A percentile compares a stretch with the other conserved stretches of the same genome.
phyloP scores from a whole-genome alignment of 2,797 vertebrate genomes.

The Merluccius polli region DNA sequence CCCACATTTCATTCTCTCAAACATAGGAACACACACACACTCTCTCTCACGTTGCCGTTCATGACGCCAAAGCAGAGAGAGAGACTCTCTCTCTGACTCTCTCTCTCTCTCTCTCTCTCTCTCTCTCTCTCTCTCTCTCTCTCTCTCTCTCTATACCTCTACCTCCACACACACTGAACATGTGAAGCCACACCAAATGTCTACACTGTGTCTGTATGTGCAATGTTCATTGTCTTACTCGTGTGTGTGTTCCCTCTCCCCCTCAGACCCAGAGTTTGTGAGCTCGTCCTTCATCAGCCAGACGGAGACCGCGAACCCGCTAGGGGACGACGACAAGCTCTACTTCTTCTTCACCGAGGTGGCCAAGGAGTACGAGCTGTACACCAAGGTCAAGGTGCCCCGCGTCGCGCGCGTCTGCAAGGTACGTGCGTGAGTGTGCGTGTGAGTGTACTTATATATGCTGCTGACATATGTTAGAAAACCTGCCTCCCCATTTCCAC shows the following conservation, averaged over 20 bases:
- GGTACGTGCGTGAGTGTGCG: constrained; percentile 55
- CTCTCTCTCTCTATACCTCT: too few relatives aligned
- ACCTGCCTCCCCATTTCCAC: too few relatives aligned
- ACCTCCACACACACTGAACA: not conserved
- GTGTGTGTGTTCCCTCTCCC: constrained; percentile 15
- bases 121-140: too few relatives aligned
- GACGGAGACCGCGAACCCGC: constrained; percentile 56
- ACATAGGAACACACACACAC: not conserved
- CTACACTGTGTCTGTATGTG: constrained; percentile 7
- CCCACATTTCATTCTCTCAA: too few relatives aligned
- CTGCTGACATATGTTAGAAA: too few relatives aligned
- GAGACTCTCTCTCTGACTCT: too few relatives aligned
- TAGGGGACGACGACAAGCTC: constrained; percentile 76
- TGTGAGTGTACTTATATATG: constrained; percentile 2
- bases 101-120: too few relatives aligned
- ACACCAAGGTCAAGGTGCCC: constrained; percentile 80
- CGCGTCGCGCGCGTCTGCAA: constrained; percentile 86
- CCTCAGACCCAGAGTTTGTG: constrained; percentile 82
- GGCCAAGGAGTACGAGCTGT: constrained; percentile 80
- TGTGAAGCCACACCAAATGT: not conserved
- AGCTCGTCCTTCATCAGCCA: constrained; percentile 78
- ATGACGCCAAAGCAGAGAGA: too few relatives aligned
- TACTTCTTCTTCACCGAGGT: constrained; percentile 90
- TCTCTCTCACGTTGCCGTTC: too few relatives aligned
- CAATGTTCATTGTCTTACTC: too few relatives aligned